phyloP scores from a whole-genome alignment of 2,113 vertebrate genomes.

The Lagenorhynchus albirostris region DNA sequence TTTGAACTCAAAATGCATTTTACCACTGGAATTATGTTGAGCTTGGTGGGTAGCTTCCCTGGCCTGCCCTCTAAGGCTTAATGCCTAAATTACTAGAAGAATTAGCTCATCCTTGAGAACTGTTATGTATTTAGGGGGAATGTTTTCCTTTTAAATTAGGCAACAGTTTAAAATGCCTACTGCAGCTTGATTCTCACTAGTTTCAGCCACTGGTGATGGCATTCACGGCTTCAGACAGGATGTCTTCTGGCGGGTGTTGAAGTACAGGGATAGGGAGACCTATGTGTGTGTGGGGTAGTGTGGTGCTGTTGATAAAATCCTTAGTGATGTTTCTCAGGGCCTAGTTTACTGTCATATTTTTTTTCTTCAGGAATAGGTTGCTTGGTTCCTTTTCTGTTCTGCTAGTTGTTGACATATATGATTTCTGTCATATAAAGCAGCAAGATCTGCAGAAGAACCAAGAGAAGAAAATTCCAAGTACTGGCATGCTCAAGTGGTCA shows the following conservation, averaged over 20 bases:
- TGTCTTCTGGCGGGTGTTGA: not conserved
- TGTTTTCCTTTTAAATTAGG: not conserved
- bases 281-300: not conserved
- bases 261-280: not conserved
- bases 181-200: not conserved
- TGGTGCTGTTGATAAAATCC: not conserved
- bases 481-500: not conserved
- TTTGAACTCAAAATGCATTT: not conserved
- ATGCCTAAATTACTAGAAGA: not conserved
- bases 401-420: not conserved
- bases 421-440: not conserved
- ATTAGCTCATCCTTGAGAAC: not conserved
- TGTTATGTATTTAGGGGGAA: not conserved
- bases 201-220: not conserved
- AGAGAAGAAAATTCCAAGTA: not conserved
- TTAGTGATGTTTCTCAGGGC: not conserved
- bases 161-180: not conserved
- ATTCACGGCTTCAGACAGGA: not conserved
- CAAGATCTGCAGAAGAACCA: not conserved
- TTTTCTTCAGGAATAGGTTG: not conserved
- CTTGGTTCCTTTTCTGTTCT: not conserved
- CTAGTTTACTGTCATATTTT: not conserved
- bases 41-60: not conserved
- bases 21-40: not conserved
- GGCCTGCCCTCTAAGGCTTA: not conserved